Conservation (phyloP, 1,140 invertebrate genomes). For the Sinella curviseta region DNA sequence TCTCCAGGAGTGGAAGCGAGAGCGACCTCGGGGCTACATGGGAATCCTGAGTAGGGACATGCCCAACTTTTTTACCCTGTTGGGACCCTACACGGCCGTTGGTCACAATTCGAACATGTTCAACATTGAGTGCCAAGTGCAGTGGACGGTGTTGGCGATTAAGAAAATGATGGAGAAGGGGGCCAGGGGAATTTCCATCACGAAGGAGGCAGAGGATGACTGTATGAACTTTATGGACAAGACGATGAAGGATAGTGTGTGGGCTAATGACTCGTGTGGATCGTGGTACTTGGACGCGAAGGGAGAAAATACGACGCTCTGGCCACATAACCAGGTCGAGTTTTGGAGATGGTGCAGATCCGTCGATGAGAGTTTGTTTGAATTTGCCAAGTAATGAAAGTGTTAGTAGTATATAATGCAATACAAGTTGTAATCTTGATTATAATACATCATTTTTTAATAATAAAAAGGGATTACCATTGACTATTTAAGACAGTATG, state of each 20-base stretch:
- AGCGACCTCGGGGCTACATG: conserved; percentile 15
- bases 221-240: not conserved
- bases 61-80: conserved; percentile 31
- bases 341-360: not conserved
- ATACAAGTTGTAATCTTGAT: too few relatives aligned
- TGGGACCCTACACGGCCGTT: conserved; percentile 25
- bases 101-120: not conserved
- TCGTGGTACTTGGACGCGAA: not conserved
- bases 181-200: not conserved
- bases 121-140: conserved; percentile 24
- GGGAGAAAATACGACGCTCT: not conserved
- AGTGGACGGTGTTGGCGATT: conserved; percentile 7
- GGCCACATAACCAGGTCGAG: not conserved
- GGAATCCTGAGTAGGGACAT: conserved; percentile 13
- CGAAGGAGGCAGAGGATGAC: not conserved
- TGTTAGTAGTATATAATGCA: not conserved
- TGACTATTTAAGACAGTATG: too few relatives aligned
- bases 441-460: too few relatives aligned
- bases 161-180: not conserved
- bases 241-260: not conserved
- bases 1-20: conserved; percentile 27
- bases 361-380: not conserved
- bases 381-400: not conserved
- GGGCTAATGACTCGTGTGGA: not conserved
- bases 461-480: too few relatives aligned